Evolutionary conservation across 2,888 invertebrate genomes (phyloP).

Genomic region (Tetramorium bicarinatum): DNA sequence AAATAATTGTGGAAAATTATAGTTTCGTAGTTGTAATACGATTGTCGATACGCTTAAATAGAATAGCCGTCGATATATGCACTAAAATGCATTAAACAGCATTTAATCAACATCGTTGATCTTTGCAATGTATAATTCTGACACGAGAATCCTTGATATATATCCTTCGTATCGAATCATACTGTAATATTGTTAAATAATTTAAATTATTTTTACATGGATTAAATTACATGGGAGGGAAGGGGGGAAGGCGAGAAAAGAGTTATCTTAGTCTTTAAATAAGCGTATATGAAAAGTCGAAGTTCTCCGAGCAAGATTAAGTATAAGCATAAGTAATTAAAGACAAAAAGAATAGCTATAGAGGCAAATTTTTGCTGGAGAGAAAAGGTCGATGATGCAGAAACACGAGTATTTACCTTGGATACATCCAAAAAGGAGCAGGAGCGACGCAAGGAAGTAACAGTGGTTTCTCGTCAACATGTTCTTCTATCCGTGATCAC

Average conservation of each 20-base stretch:
- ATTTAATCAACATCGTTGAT: background rate
- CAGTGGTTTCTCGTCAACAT: conserved; percentile 23
- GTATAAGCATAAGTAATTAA: too few relatives aligned
- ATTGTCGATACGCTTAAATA: background rate
- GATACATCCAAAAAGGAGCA: conserved; percentile 23
- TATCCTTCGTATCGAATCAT: background rate
- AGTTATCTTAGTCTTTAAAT: background rate
- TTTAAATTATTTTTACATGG: background rate
- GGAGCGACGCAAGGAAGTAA: background rate
- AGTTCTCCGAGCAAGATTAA: background rate
- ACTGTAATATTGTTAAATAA: background rate
- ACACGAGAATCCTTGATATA: background rate
- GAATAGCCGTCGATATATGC: background rate
- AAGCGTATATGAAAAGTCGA: background rate
- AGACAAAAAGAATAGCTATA: background rate
- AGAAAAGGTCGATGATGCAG: background rate
- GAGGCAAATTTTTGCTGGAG: background rate
- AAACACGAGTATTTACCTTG: conserved; percentile 11
- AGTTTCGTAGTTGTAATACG: background rate
- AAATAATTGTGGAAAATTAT: background rate
- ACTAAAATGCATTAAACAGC: conserved; percentile 14
- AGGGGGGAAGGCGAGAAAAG: background rate
- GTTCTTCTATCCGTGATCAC: conserved; percentile 39
- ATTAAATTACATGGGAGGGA: too few relatives aligned
- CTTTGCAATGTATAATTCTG: background rate